Evolutionary conservation across 2,888 invertebrate species (phyloP), one percentile per base, ranked within the genome.

Genomic region (Smittia aterrima): DNA sequence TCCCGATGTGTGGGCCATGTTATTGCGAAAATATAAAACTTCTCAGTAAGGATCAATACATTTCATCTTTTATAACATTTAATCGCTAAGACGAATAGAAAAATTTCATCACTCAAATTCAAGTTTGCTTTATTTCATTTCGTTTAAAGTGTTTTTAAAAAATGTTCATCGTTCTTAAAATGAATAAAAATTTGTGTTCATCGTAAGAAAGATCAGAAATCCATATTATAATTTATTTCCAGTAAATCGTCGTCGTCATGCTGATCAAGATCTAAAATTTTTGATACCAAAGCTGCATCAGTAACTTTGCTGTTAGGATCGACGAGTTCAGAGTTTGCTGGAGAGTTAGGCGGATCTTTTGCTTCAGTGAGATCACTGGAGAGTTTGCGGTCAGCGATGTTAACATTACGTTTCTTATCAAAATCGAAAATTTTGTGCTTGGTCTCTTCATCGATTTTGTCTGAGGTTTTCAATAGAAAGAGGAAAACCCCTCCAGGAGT

Each of bases 401-500:
- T 27, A 41, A 85, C 64, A 13, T 13, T 27, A 13, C 11, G 24
- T 2, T 27, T 27, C 41, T 85, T 86, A 75, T 91, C 91, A 73
- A 89, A 88, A 4, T 81, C 84, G 80, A 93, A 92, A 78, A 93
- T 91, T 78, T 87, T 82, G 75, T 86, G 85, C 77, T 88, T 85
- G 82, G 89, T 88, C 76, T 88, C 89, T 77, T 86, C 85, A 0
- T 90, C 88, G 62, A 92, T 83, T 73, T 87, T 86, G 68, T 86
- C 85, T 77, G 92, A 88, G 76, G 89, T 87, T 81, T 92, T 92
- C 22, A 95, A 83, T n/a, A 95, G 84, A 80, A 90, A 92, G 58
- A 96, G 85, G 82, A 90, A 95, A 62, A 95, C 89, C 22, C 95
- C 95, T 11, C 95, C 95, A 0, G 95, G 90, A 3, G 95, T 95